Evolutionary conservation across 2,888 invertebrate genomes (phyloP), one percentile per base, ranked within the genome.

Genomic region (Branchinecta sandiegonensis): DNA sequence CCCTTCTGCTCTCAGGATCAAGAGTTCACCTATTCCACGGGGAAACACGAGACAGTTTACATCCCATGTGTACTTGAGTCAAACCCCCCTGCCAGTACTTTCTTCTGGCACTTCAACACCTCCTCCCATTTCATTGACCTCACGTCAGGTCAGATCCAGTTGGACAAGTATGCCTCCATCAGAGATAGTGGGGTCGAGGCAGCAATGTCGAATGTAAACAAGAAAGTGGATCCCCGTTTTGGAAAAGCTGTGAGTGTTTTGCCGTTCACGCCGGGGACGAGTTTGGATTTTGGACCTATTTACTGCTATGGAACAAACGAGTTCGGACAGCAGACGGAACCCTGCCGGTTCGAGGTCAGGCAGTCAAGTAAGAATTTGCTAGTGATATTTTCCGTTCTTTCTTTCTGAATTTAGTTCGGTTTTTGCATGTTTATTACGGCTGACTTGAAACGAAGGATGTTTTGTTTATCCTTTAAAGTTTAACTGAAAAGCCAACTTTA

Each of bases 51-150:
- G 14, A 56, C 56, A 13, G 56, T 56, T 8, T 56, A 7, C 56
- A 56, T 56, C 14, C 56, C 56, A 56, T 56, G 56, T 56, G 56
- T 8, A n/a, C 56, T 56, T n/a, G 56, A 56, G 14, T 56, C 56
- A 13, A 56, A 56, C 14, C 56, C 56, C 14, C 56, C 56, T 13
- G 8, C 56, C 13, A n/a, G n/a, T 56, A 56, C n/a, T 56, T 56
- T 56, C 8, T 8, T n/a, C 8, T 56, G 56, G 56, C 56, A 56
- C 14, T 56, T 56, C 14, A 56, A 56, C 56, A 56, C n/a, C 14
- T 56, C 56, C 13, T 56, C 56, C 14, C 56, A 56, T 14, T 56
- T 56, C 14, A 56, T 56, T 8, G 56, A 56, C 8, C 14, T 56
- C 13, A 56, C 56, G 14, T 14, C 13, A 7, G 14, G n/a, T 56